Percentiles rank a stretch among this genome's conserved stretches.
Evolutionary conservation across 2,113 vertebrate genomes (phyloP).

Genomic region (Scytalopus superciliaris): DNA sequence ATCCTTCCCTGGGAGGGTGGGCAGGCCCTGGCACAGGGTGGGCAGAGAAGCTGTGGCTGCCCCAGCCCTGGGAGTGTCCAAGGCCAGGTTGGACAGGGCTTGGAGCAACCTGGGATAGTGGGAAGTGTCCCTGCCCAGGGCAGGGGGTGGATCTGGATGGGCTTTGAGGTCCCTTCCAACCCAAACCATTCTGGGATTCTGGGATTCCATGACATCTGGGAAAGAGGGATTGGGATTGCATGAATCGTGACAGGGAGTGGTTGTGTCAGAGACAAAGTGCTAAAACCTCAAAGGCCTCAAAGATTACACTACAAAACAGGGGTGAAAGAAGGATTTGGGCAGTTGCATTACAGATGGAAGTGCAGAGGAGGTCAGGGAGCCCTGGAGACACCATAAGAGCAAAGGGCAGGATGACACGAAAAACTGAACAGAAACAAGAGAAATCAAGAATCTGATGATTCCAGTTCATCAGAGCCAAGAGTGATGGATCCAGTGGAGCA

Average conservation of each 20-base stretch:
- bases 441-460: not conserved
- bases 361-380: not conserved
- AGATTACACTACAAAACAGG: not conserved
- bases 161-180: too few species aligned
- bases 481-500: not conserved
- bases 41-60: not conserved
- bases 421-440: not conserved
- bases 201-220: too few species aligned
- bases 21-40: not conserved
- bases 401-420: not conserved
- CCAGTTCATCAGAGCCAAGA: not conserved
- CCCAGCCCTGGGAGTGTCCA: rapidly evolving
- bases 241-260: not conserved
- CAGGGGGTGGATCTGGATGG: not conserved
- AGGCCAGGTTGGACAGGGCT: not conserved
- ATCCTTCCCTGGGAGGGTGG: not conserved
- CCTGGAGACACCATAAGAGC: not conserved
- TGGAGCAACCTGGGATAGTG: too few species aligned
- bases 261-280: not conserved
- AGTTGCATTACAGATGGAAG: not conserved
- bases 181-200: too few species aligned
- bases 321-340: not conserved
- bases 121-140: too few species aligned
- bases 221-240: not conserved
- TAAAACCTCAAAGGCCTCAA: not conserved